Evolutionary conservation across 2,113 vertebrate species (phyloP).

Genomic region (Nothoprocta pentlandii): DNA sequence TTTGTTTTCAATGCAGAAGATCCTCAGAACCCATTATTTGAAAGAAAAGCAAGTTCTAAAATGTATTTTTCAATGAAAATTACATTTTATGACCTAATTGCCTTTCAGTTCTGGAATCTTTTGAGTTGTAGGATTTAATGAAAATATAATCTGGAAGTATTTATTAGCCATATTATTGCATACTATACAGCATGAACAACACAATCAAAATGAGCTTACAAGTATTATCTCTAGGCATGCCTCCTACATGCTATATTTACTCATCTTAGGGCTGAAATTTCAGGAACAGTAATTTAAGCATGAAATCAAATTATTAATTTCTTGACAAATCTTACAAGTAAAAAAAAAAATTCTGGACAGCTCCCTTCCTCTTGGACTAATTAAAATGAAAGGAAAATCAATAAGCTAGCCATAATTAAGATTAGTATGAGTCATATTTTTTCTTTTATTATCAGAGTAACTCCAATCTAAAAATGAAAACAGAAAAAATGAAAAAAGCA

Average conservation of each 20-base stretch:
- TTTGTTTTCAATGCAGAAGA: not conserved
- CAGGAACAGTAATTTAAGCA: not conserved
- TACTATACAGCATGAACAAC: not conserved
- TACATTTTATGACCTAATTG: slow-evolving; percentile 7
- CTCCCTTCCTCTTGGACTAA: not conserved
- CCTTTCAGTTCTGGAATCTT: slow-evolving; percentile 26
- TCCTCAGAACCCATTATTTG: not conserved
- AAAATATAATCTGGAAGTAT: slow-evolving; percentile 21
- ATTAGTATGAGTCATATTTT: not conserved
- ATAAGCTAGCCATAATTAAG: not conserved
- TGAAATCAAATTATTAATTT: not conserved
- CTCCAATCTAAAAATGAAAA: slow-evolving; percentile 19
- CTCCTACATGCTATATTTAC: not conserved
- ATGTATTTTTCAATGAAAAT: not conserved
- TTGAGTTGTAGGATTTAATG: slow-evolving; percentile 15
- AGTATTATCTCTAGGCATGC: not conserved
- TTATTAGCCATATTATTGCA: slow-evolving; percentile 1
- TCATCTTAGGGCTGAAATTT: not conserved
- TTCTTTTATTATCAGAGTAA: not conserved
- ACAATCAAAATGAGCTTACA: not conserved
- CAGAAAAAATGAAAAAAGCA: not conserved
- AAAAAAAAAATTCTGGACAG: slow-evolving; percentile 8
- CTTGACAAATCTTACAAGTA: not conserved
- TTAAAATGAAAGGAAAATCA: slow-evolving; percentile 22
- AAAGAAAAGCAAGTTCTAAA: slow-evolving; percentile 8